These are phyloP conservation scores for Nipponacmea schrenckii DNA, from an alignment of 2,888 invertebrate species.

Conservation along the genomic window DNA sequence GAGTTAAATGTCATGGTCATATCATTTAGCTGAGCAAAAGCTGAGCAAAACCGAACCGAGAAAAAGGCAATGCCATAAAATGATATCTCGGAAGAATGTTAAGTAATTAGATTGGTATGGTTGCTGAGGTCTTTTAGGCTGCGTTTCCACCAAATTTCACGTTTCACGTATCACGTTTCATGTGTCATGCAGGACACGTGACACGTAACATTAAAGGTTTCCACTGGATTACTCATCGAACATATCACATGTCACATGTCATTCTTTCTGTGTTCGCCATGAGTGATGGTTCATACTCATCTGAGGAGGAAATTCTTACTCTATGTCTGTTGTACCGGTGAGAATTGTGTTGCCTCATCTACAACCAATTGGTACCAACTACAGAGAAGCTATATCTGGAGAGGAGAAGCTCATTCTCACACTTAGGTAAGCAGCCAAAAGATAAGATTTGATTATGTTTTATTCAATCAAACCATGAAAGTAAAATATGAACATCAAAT, in stretches of 20 bases:
- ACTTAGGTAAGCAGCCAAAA: constrained; percentile 13
- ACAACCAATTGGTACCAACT: constrained; percentile 13
- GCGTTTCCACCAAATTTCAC: no score
- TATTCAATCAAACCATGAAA: constrained; percentile 12
- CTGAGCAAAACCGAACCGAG: no score
- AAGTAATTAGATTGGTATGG: no score
- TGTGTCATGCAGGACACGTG: neutral
- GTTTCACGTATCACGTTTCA: constrained; percentile 8
- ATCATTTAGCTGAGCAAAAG: no score
- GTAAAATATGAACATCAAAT: constrained; percentile 10
- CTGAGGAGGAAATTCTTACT: constrained; percentile 12
- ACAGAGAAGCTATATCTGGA: constrained; percentile 13
- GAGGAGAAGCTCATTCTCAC: constrained; percentile 12
- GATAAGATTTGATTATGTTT: neutral
- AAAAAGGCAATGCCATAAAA: no score
- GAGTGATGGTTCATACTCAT: constrained; percentile 11
- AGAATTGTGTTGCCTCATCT: constrained; percentile 14
- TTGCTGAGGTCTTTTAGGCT: neutral
- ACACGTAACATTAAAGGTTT: neutral
- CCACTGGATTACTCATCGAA: constrained; percentile 10
- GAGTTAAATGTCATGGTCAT: no score
- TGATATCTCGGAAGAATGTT: no score
- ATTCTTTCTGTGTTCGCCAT: constrained; percentile 14
- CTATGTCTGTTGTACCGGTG: constrained; percentile 15
- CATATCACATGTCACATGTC: constrained; percentile 9